Evolutionary conservation across 2,888 invertebrate genomes (phyloP), one percentile per base, ranked within the genome.

Genomic region (Philaethria dido): DNA sequence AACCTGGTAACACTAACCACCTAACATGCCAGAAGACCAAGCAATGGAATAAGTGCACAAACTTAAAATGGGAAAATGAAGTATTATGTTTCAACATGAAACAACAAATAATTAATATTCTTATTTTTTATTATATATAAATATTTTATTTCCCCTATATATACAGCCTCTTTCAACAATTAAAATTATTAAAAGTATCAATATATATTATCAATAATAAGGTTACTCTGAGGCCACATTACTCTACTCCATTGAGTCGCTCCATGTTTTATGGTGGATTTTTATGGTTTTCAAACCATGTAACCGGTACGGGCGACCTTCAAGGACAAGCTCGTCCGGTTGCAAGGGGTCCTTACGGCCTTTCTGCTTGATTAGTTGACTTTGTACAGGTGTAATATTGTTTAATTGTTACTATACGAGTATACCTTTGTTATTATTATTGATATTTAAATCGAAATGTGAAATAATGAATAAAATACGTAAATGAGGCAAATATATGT

Each of bases 251-350:
- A 62, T 69, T 44, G 77, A 74, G 74, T 77, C 76, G 80, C 74
- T 76, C 74, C 72, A 71, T 77, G 75, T 75, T 78, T 78, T 79
- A 81, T 78, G 79, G 78, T 78, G 77, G 80, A 83, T 82, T 84
- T 86, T 87, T 83, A 84, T 84, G 80, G 80, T 73, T 75, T 79
- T 61, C 69, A 85, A 80, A 82, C 73, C 71, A 73, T 70, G 64
- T 68, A 71, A 62, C 66, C 70, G 68, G 67, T 62, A 64, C 67
- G 62, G 67, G 66, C 73, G 78, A 77, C 78, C 78, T 77, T 75
- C 77, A 78, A 78, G 78, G 78, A 74, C 76, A 75, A 62, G 75
- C 69, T 62, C 74, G 69, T 66, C 63, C 55, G 70, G 57, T 47
- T 45, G 29, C 70, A 60, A 55, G 66, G 62, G 65, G 22, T 57